These are phyloP conservation scores for Acronicta psi DNA, from an alignment of 2,888 invertebrate species.

Conservation along the genomic window DNA sequence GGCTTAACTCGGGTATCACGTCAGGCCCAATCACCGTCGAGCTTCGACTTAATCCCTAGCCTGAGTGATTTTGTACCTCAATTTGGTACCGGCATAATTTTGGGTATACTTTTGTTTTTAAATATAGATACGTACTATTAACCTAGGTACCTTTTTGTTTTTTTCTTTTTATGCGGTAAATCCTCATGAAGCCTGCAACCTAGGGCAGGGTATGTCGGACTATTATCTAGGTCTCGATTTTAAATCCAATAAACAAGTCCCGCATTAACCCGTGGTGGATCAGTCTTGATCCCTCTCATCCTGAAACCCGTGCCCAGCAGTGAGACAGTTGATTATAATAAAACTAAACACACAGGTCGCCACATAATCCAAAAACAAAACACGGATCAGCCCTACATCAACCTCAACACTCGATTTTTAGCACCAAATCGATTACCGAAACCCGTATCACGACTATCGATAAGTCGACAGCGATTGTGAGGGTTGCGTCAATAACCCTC, in stretches of 20 bases:
- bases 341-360: background rate
- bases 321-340: too few species aligned
- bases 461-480: conserved; percentile 42
- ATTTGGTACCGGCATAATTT: conserved; percentile 22
- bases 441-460: conserved; percentile 39
- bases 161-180: too few species aligned
- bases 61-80: conserved; percentile 14
- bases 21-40: conserved; percentile 26
- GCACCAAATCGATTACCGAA: conserved; percentile 43
- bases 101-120: too few species aligned
- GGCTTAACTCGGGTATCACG: conserved; percentile 19
- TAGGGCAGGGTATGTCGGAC: too few species aligned
- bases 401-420: conserved; percentile 23
- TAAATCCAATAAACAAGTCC: too few species aligned
- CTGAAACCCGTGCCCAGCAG: too few species aligned
- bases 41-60: conserved; percentile 24
- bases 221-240: too few species aligned
- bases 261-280: too few species aligned
- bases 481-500: conserved; percentile 45
- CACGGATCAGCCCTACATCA: conserved; percentile 2
- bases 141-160: too few species aligned
- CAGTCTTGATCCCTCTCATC: too few species aligned
- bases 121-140: too few species aligned
- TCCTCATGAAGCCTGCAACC: too few species aligned
- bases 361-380: conserved; percentile 1